Conservation (phyloP, 2,113 vertebrate species). For the Lipotes vexillifer region DNA sequence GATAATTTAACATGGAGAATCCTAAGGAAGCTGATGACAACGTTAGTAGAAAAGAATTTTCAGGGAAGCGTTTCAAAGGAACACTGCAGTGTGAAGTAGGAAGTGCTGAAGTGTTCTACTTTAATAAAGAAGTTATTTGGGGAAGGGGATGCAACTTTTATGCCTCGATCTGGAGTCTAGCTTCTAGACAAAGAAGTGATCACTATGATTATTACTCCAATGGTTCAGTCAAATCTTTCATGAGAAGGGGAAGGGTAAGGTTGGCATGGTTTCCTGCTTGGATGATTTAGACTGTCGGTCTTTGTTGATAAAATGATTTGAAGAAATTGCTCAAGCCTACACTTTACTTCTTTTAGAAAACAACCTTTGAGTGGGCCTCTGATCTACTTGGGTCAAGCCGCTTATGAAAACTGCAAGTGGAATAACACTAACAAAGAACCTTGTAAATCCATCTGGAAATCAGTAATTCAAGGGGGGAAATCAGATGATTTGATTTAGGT, state of each 20-base stretch:
- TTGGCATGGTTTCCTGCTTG: neutral
- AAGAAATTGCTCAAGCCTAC: slow-evolving; percentile 34
- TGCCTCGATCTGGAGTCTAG: slow-evolving; percentile 27
- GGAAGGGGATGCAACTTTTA: slow-evolving; percentile 23
- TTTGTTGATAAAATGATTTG: slow-evolving; percentile 35
- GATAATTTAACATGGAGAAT: neutral
- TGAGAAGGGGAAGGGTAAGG: neutral
- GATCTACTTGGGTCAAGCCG: neutral
- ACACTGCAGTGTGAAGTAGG: neutral
- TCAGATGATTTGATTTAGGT: slow-evolving; percentile 4
- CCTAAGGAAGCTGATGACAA: slow-evolving; percentile 1
- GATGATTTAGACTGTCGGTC: slow-evolving; percentile 29
- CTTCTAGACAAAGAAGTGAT: slow-evolving; percentile 63
- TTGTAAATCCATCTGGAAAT: slow-evolving; percentile 15
- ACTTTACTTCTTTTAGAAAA: slow-evolving; percentile 28
- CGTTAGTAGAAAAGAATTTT: slow-evolving; percentile 52
- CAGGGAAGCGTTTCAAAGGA: slow-evolving; percentile 47
- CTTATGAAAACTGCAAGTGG: slow-evolving; percentile 19
- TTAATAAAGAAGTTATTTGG: slow-evolving; percentile 59
- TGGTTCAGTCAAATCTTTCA: slow-evolving; percentile 46
- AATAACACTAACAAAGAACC: neutral
- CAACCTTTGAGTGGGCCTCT: neutral
- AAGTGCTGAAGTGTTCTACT: slow-evolving; percentile 42
- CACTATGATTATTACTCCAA: slow-evolving; percentile 43
- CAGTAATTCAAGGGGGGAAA: neutral